Evolutionary conservation across 2,888 invertebrate species (phyloP).

Genomic region (Nomada ruficornis): DNA sequence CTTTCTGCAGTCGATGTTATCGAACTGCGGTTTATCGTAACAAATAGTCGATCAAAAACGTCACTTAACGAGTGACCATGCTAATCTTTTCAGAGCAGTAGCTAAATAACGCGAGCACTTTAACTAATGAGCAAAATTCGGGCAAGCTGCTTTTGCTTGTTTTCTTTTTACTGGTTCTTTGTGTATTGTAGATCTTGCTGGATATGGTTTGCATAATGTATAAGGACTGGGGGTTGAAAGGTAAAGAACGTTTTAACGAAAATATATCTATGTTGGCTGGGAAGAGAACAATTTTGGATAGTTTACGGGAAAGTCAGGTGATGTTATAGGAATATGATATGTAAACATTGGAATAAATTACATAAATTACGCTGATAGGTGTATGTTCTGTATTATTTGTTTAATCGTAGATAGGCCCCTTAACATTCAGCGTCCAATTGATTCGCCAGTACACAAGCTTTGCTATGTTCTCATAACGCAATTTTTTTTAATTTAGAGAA

Average conservation of each 20-base stretch:
- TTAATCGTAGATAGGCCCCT: too few relatives aligned
- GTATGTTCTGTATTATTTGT: too few relatives aligned
- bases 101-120: slow-evolving; percentile 14
- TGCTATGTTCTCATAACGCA: too few relatives aligned
- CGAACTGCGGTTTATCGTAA: slow-evolving; percentile 30
- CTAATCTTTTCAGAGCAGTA: slow-evolving; percentile 34
- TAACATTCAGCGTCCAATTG: too few relatives aligned
- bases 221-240: background rate
- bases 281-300: too few relatives aligned
- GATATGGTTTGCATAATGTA: too few relatives aligned
- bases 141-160: background rate
- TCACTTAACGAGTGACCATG: slow-evolving; percentile 35
- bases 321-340: too few relatives aligned
- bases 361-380: too few relatives aligned
- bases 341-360: too few relatives aligned
- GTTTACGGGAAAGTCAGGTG: too few relatives aligned
- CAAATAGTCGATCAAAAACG: slow-evolving; percentile 16
- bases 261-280: background rate
- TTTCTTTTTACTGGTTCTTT: background rate
- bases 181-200: background rate
- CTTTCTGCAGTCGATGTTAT: slow-evolving; percentile 34
- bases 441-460: too few relatives aligned
- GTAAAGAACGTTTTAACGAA: background rate
- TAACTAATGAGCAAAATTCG: background rate
- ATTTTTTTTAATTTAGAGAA: too few relatives aligned